Evolutionary conservation across 2,113 vertebrate species (phyloP).

Genomic region (Vombatus ursinus): DNA sequence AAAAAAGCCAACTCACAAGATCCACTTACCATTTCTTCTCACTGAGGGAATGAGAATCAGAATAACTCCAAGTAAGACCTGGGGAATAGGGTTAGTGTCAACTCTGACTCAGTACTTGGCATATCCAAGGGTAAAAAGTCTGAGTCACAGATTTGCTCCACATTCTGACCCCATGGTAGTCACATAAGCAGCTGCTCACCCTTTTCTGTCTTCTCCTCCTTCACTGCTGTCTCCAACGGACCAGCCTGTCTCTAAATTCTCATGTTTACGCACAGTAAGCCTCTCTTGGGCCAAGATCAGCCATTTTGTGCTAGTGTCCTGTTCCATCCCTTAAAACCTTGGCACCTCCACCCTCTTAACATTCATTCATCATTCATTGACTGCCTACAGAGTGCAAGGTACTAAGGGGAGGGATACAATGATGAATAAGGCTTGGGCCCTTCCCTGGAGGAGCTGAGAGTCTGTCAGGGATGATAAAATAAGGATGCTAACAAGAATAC

Average conservation of each 20-base stretch:
- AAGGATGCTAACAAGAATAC: not conserved
- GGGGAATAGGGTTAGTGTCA: not conserved
- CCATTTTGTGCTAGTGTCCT: not conserved
- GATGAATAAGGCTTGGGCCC: not conserved
- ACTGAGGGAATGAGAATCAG: not conserved
- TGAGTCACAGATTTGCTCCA: slow-evolving; percentile 18
- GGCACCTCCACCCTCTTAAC: not conserved
- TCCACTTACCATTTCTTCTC: not conserved
- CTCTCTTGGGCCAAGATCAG: not conserved
- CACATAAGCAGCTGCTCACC: not conserved
- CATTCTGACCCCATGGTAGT: not conserved
- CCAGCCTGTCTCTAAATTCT: not conserved
- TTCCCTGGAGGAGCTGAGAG: not conserved
- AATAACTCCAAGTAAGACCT: not conserved
- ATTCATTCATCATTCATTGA: not conserved
- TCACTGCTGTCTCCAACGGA: not conserved
- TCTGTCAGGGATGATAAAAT: not conserved
- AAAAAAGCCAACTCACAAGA: not conserved
- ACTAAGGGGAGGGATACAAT: not conserved
- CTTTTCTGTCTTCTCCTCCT: not conserved
- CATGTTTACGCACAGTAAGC: not conserved
- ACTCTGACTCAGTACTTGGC: not conserved
- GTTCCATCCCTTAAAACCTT: not conserved
- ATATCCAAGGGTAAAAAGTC: not conserved
- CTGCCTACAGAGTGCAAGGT: not conserved